A percentile compares a stretch with the other conserved stretches of the same genome.
Conservation (phyloP, 2,113 vertebrate species). For the Oplegnathus fasciatus region DNA sequence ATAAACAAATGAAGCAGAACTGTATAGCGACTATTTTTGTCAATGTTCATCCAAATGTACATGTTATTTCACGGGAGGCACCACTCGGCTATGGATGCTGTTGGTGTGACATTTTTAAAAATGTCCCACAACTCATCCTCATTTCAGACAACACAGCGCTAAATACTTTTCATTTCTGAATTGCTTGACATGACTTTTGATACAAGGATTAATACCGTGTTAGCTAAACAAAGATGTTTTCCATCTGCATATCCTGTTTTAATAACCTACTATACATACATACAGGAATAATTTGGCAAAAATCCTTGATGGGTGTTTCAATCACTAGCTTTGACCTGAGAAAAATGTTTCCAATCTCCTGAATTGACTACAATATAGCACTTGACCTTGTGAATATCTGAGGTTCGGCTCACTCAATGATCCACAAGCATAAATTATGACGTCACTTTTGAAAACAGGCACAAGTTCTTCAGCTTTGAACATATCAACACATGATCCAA, state of each 20-base stretch:
- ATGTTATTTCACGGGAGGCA: constrained; percentile 1
- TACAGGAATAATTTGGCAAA: constrained; percentile 85
- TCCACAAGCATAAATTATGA: constrained; percentile 58
- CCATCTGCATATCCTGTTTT: constrained; percentile 52
- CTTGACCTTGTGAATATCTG: constrained; percentile 58
- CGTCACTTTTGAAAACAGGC: constrained; percentile 88
- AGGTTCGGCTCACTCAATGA: constrained; percentile 39
- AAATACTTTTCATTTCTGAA: neutral
- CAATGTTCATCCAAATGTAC: constrained; percentile 4
- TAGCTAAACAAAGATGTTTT: constrained; percentile 33
- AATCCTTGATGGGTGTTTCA: constrained; percentile 59
- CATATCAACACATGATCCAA: constrained; percentile 91
- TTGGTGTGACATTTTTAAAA: constrained; percentile 6
- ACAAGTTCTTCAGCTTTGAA: constrained; percentile 91
- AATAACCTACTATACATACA: constrained; percentile 64
- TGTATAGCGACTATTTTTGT: constrained; percentile 16
- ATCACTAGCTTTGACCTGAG: constrained; percentile 65
- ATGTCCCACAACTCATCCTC: neutral
- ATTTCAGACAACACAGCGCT: constrained; percentile 3
- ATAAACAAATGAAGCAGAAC: constrained; percentile 43
- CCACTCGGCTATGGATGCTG: neutral
- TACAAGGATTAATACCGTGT: constrained; percentile 37
- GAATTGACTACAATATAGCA: constrained; percentile 62
- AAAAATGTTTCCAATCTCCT: constrained; percentile 51
- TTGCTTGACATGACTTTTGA: constrained; percentile 28